A percentile compares a stretch with the other conserved stretches of the same genome.
Evolutionary conservation across 2,888 invertebrate species (phyloP).

Genomic region (Parnassius orleans): DNA sequence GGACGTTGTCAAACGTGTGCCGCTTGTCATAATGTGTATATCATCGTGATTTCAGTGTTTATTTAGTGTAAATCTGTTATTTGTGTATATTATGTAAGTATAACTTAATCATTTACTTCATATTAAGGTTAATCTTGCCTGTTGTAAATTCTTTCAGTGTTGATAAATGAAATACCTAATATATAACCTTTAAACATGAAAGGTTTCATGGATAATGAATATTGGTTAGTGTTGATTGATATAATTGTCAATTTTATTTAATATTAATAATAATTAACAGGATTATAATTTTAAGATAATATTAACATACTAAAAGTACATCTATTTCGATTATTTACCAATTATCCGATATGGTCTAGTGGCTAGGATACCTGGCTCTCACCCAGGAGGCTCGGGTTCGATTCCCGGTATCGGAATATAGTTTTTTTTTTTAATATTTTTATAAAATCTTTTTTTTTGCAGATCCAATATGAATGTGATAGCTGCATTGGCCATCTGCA

Average conservation of each 20-base stretch:
- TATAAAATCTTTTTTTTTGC: slow-evolving; percentile 47
- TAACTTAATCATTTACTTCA: slow-evolving; percentile 28
- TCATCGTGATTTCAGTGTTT: slow-evolving; percentile 47
- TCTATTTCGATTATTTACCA: background rate
- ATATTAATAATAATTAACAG: background rate
- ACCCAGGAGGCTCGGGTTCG: slow-evolving; percentile 86
- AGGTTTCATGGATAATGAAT: background rate
- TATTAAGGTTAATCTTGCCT: background rate
- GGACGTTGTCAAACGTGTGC: slow-evolving; percentile 58
- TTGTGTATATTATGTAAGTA: slow-evolving; percentile 54
- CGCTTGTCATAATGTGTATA: slow-evolving; percentile 54
- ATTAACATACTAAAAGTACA: background rate
- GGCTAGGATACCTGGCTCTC: slow-evolving; percentile 82
- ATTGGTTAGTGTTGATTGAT: background rate
- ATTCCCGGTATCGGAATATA: slow-evolving; percentile 83
- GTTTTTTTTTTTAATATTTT: slow-evolving; percentile 30
- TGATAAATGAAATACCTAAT: slow-evolving; percentile 13
- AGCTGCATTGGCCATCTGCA: slow-evolving; percentile 84
- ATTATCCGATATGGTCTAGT: slow-evolving; percentile 72
- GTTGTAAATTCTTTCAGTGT: background rate
- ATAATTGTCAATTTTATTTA: background rate
- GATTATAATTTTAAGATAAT: background rate
- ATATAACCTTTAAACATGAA: slow-evolving; percentile 27
- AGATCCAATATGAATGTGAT: slow-evolving; percentile 81
- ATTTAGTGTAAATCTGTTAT: slow-evolving; percentile 33